These are phyloP conservation scores for Microtus richardsoni DNA, from an alignment of 2,113 vertebrate species.

Conservation along the genomic window DNA sequence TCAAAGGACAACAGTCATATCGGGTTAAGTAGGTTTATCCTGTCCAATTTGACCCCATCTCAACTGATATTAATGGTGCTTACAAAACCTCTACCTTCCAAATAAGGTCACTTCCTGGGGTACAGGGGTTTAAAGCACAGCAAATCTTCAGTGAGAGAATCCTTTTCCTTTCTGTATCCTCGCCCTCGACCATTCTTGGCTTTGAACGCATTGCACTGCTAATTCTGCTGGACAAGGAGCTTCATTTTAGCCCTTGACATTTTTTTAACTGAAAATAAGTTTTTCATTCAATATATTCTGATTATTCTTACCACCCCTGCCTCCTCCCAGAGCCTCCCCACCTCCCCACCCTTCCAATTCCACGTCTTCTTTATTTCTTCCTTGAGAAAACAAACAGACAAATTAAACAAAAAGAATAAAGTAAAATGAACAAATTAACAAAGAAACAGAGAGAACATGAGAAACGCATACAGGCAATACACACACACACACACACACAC, in stretches of 20 bases:
- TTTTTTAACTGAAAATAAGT: not conserved
- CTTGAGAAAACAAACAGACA: not conserved
- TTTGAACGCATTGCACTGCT: not conserved
- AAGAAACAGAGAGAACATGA: not conserved
- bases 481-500: not conserved
- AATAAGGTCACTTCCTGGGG: not conserved
- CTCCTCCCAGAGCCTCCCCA: not conserved
- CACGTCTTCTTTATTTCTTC: not conserved
- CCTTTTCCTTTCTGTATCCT: not conserved
- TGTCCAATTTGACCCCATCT: not conserved
- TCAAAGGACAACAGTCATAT: not conserved
- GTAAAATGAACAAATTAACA: not conserved
- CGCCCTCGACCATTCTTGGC: too few species aligned
- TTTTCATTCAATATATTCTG: not conserved
- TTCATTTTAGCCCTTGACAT: conserved; percentile 56
- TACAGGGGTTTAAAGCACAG: not conserved
- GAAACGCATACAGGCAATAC: not conserved
- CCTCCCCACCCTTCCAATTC: not conserved
- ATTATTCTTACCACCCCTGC: not conserved
- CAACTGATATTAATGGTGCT: not conserved
- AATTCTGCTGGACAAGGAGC: conserved; percentile 38
- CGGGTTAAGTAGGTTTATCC: not conserved
- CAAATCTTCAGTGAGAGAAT: not conserved
- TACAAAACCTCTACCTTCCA: not conserved
- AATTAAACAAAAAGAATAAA: not conserved